These are phyloP conservation scores for Ophioderma brevispina DNA, from an alignment of 35 echinoderm and acorn worm species.

Conservation along the genomic window DNA sequence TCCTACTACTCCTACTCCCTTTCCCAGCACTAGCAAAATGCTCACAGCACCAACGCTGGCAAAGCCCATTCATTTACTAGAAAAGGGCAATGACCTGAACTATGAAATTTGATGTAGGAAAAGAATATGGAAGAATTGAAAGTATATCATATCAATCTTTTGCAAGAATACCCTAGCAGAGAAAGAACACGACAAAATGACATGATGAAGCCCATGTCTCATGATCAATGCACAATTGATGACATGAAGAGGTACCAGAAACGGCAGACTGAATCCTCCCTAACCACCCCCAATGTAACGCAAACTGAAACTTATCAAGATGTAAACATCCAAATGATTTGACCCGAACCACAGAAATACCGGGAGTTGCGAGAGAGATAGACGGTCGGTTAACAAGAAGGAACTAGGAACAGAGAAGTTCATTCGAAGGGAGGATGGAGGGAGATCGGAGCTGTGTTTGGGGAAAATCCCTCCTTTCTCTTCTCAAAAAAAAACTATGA, in stretches of 20 bases:
- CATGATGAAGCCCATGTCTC: neutral
- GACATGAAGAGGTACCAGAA: neutral
- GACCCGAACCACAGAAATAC: neutral
- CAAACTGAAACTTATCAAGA: neutral
- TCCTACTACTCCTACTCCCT: neutral
- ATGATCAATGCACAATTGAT: neutral
- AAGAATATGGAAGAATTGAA: neutral
- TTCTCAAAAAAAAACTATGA: neutral
- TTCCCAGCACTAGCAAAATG: neutral
- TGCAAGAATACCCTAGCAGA: slow-evolving; percentile 32
- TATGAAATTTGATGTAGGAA: slow-evolving; percentile 1
- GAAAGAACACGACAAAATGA: neutral
- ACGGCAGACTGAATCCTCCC: neutral
- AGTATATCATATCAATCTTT: slow-evolving; percentile 18
- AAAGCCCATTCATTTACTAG: neutral
- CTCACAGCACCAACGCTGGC: neutral
- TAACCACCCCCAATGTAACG: no score
- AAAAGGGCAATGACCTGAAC: neutral
- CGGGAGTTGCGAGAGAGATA: no score
- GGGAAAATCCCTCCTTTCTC: neutral
- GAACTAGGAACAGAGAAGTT: no score
- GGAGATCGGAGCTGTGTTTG: no score
- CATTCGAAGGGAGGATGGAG: no score
- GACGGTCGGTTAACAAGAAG: no score
- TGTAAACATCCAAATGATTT: neutral